A percentile compares a stretch with the other conserved stretches of the same genome.
These are phyloP conservation scores for Epsilonema sp. DNA, from an alignment of 2,888 invertebrate genomes.

Conservation along the genomic window DNA sequence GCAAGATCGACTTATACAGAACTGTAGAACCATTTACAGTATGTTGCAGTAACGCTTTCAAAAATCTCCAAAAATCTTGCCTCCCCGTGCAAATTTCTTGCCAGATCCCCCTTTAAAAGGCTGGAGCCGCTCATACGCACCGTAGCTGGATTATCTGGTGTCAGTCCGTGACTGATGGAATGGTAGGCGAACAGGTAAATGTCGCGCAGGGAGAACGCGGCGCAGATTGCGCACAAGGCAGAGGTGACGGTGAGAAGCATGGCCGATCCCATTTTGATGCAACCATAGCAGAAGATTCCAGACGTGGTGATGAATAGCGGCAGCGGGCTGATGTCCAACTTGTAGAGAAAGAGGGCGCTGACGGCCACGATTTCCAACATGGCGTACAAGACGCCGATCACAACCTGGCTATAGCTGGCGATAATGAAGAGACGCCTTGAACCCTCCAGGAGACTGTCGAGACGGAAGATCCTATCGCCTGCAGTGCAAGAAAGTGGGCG, in stretches of 20 bases:
- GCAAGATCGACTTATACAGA: too few species aligned
- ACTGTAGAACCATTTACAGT: too few species aligned
- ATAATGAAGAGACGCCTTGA: background rate
- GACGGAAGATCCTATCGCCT: background rate
- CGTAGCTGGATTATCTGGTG: background rate
- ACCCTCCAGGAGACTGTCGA: background rate
- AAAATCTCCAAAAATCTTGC: too few species aligned
- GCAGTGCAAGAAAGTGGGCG: background rate
- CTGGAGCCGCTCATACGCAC: background rate
- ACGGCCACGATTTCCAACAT: slow-evolving; percentile 4
- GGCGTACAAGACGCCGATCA: slow-evolving; percentile 1
- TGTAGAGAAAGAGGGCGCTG: slow-evolving; percentile 4
- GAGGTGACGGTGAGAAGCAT: slow-evolving; percentile 1
- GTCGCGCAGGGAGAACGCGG: background rate
- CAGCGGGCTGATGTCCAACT: slow-evolving; percentile 6
- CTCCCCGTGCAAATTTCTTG: too few species aligned
- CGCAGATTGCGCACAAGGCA: background rate
- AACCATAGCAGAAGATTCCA: background rate
- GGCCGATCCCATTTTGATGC: background rate
- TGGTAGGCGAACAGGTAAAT: slow-evolving; percentile 5
- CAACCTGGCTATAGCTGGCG: background rate
- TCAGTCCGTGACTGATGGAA: background rate
- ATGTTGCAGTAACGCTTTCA: too few species aligned
- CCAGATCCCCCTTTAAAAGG: background rate
- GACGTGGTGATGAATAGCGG: slow-evolving; percentile 1